phyloP scores from a whole-genome alignment of 1,140 invertebrate genomes.

The Cheumatopsyche charites region DNA sequence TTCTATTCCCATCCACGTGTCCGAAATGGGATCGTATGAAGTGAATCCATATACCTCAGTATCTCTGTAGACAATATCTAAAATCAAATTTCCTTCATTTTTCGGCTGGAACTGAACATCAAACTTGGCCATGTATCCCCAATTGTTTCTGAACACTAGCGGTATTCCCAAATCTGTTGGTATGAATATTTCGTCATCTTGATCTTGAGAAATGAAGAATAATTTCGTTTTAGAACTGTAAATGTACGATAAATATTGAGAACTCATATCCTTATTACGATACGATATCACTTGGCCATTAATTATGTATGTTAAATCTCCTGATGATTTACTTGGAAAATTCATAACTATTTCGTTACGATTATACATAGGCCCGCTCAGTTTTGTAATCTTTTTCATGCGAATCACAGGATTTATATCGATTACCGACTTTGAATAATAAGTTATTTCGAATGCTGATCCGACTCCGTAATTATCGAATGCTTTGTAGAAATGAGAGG shows the following conservation, averaged over 20 bases:
- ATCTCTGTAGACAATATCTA: conserved; percentile 17
- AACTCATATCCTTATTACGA: no score
- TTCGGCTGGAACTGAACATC: neutral
- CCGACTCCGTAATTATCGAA: conserved; percentile 51
- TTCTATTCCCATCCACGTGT: conserved; percentile 54
- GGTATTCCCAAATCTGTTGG: conserved; percentile 58
- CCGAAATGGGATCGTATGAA: conserved; percentile 55
- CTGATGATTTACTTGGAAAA: no score
- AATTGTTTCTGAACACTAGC: conserved; percentile 50
- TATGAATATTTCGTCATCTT: conserved; percentile 45
- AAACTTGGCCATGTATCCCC: conserved; percentile 46
- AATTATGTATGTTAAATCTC: no score
- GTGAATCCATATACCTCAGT: conserved; percentile 47
- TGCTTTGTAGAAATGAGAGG: conserved; percentile 46
- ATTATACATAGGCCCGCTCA: neutral
- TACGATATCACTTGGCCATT: no score
- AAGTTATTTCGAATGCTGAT: conserved; percentile 44
- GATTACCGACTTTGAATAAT: conserved; percentile 35
- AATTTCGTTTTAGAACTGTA: no score
- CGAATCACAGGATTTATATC: conserved; percentile 9
- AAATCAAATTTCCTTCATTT: neutral
- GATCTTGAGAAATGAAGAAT: conserved; percentile 26
- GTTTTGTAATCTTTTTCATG: neutral
- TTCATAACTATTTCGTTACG: no score
- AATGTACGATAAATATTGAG: no score